A percentile compares a stretch with the other conserved stretches of the same genome.
Evolutionary conservation across 1,140 invertebrate species (phyloP).

Genomic region (Odontomachus brunneus): DNA sequence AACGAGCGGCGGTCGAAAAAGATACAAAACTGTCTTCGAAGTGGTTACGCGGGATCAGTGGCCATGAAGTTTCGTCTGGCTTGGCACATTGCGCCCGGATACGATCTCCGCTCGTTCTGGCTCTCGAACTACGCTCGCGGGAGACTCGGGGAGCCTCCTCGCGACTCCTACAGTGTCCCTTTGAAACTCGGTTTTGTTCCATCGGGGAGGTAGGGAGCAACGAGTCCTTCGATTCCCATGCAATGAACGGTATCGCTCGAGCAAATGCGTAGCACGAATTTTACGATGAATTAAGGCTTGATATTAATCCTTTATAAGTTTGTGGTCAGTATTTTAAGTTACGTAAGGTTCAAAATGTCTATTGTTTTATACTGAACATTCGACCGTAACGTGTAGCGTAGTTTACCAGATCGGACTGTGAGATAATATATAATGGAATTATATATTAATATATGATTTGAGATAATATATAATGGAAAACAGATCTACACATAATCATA

Average conservation of each 20-base stretch:
- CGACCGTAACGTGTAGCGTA: too few relatives aligned
- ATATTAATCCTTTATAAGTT: too few relatives aligned
- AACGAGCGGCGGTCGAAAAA: slow-evolving; percentile 65
- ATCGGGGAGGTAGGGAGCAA: background rate
- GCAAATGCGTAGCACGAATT: background rate
- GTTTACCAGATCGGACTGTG: too few relatives aligned
- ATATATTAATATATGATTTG: too few relatives aligned
- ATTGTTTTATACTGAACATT: too few relatives aligned
- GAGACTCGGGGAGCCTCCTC: slow-evolving; percentile 18
- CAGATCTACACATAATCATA: too few relatives aligned
- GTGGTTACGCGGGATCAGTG: slow-evolving; percentile 41
- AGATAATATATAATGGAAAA: too few relatives aligned
- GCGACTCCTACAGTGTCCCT: slow-evolving; percentile 23
- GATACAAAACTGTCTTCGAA: slow-evolving; percentile 71
- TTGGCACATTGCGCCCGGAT: slow-evolving; percentile 10
- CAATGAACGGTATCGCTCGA: background rate
- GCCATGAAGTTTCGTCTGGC: slow-evolving; percentile 42
- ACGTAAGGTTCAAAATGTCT: too few relatives aligned
- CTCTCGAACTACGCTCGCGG: slow-evolving; percentile 18
- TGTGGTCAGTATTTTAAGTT: too few relatives aligned
- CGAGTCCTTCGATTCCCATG: slow-evolving; percentile 7
- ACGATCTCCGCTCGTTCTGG: slow-evolving; percentile 55
- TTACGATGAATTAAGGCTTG: background rate
- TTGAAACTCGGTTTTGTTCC: slow-evolving; percentile 43
- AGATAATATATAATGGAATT: too few relatives aligned